phyloP scores from a whole-genome alignment of 2,888 invertebrate genomes.

The Eristalis pertinax region DNA sequence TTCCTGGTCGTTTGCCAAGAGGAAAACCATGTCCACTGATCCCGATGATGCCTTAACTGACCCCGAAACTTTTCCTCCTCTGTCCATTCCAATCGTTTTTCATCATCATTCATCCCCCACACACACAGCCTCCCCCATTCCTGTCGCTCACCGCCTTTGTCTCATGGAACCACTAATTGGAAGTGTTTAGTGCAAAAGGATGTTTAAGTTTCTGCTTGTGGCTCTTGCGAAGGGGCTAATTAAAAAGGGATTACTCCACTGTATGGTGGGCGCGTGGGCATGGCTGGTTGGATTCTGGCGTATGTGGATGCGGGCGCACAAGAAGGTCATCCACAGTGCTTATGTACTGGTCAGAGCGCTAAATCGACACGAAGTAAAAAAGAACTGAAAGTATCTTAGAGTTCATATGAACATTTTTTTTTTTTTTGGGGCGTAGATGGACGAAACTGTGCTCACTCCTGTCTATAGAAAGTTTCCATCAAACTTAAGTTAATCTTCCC shows the following conservation, averaged over 20 bases:
- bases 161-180: slow-evolving; percentile 51
- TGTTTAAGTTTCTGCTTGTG: slow-evolving; percentile 49
- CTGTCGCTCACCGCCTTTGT: not conserved
- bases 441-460: slow-evolving; percentile 9
- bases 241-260: slow-evolving; percentile 62
- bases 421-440: no score
- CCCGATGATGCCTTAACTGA: slow-evolving; percentile 39
- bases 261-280: slow-evolving; percentile 2
- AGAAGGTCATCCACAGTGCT: slow-evolving; percentile 24
- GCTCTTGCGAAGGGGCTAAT: slow-evolving; percentile 51
- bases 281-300: not conserved
- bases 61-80: slow-evolving; percentile 2
- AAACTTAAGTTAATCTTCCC: slow-evolving; percentile 47
- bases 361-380: not conserved
- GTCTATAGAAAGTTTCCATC: slow-evolving; percentile 38
- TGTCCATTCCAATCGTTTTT: not conserved
- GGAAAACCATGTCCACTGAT: slow-evolving; percentile 36
- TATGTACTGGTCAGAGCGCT: not conserved
- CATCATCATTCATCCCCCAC: not conserved
- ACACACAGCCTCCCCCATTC: not conserved
- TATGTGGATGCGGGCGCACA: not conserved
- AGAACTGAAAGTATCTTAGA: not conserved
- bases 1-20: slow-evolving; percentile 26
- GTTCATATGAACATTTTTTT: not conserved
- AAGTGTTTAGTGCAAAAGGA: slow-evolving; percentile 57